These are phyloP conservation scores for Lithosia quadra DNA, from an alignment of 2,888 invertebrate genomes.

Conservation along the genomic window DNA sequence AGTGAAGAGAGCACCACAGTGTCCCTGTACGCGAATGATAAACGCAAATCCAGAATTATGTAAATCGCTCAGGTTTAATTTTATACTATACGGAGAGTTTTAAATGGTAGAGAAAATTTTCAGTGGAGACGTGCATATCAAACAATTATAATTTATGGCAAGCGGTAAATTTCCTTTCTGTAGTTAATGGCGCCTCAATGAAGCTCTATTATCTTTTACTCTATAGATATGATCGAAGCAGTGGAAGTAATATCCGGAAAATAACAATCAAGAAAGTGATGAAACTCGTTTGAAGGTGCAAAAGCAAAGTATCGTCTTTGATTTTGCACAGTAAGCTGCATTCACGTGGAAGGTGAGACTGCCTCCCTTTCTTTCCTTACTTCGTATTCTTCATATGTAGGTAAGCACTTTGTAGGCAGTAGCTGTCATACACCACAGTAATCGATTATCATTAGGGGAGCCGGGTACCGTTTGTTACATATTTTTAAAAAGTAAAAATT, in stretches of 20 bases:
- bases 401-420: no score
- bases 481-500: no score
- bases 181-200: not conserved
- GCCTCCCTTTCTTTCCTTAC: not conserved
- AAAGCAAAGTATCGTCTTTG: no score
- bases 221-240: constrained; percentile 22
- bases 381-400: no score
- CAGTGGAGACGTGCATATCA: not conserved
- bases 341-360: not conserved
- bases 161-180: constrained; percentile 1
- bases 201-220: constrained; percentile 1
- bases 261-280: constrained; percentile 28
- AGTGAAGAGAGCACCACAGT: constrained; percentile 32
- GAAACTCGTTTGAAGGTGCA: not conserved
- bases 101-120: constrained; percentile 17
- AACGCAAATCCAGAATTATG: constrained; percentile 47
- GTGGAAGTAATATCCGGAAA: constrained; percentile 32
- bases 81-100: constrained; percentile 31
- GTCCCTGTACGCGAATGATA: constrained; percentile 40
- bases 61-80: constrained; percentile 39
- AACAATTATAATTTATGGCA: not conserved
- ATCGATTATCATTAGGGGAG: no score
- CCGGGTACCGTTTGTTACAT: no score
- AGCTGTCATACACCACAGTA: no score
- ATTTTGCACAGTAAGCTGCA: not conserved